A percentile compares a stretch with the other conserved stretches of the same genome.
Conservation (phyloP, 2,797 vertebrate species). For the Cyclopterus lumpus region DNA sequence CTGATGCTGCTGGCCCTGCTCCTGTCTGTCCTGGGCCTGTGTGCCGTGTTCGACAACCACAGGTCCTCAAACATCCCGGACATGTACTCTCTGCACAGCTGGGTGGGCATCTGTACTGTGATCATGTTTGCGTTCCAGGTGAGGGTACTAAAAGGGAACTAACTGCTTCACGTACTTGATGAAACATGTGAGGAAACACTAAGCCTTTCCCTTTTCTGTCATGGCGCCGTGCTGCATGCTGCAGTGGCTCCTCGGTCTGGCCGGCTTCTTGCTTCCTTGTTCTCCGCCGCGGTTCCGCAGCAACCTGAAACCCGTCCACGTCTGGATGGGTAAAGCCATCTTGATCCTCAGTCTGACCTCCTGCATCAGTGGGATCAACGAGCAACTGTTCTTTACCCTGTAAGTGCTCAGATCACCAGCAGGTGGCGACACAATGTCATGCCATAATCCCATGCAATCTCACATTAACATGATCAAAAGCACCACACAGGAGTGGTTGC, state of each 20-base stretch:
- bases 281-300: conserved; percentile 14
- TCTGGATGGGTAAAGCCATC: conserved; percentile 31
- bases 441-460: neutral
- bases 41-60: conserved; percentile 44
- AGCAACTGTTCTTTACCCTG: conserved; percentile 42
- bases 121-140: conserved; percentile 46
- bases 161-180: neutral
- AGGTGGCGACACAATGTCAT: neutral
- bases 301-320: conserved; percentile 40
- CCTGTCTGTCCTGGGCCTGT: conserved; percentile 42
- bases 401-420: conserved; percentile 8
- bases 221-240: neutral
- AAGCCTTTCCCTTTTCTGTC: neutral
- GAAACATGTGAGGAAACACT: neutral
- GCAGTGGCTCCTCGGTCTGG: conserved; percentile 41
- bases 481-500: neutral
- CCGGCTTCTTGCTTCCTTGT: conserved; percentile 45
- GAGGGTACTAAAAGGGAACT: too few relatives aligned
- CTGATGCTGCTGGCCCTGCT: conserved; percentile 40
- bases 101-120: conserved; percentile 46
- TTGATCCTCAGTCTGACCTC: conserved; percentile 43
- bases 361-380: conserved; percentile 52
- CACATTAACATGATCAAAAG: neutral
- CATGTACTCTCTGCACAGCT: conserved; percentile 54
- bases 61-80: neutral